These are phyloP conservation scores for Agrypnus murinus DNA, from an alignment of 2,888 invertebrate species.

Conservation along the genomic window DNA sequence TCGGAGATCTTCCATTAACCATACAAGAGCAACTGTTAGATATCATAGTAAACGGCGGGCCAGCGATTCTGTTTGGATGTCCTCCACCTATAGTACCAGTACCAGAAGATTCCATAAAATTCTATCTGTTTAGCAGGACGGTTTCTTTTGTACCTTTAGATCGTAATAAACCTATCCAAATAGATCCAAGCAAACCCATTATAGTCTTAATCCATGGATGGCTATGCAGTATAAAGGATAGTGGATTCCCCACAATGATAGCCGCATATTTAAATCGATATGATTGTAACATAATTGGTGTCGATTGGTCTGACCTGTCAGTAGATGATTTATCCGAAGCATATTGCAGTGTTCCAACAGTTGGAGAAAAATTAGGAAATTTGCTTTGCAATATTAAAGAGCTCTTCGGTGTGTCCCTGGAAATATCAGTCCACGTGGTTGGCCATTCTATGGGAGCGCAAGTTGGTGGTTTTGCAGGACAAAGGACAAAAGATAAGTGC, in stretches of 20 bases:
- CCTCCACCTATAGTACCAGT: too few species aligned
- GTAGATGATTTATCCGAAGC: neutral
- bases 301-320: conserved; percentile 1
- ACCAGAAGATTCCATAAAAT: too few species aligned
- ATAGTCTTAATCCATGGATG: conserved; percentile 22
- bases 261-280: conserved; percentile 29
- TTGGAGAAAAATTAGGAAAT: neutral
- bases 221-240: conserved; percentile 16
- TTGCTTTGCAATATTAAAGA: neutral
- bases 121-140: too few species aligned
- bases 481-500: conserved; percentile 14
- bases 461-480: conserved; percentile 33
- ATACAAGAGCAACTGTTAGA: too few species aligned
- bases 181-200: neutral
- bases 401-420: neutral
- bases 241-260: conserved; percentile 19
- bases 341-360: neutral
- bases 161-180: neutral
- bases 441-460: conserved; percentile 44
- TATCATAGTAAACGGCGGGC: too few species aligned
- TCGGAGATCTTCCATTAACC: too few species aligned
- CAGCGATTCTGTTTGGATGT: too few species aligned
- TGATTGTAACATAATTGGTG: conserved; percentile 14
- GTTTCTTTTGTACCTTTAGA: neutral
- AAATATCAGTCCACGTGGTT: conserved; percentile 13